These are phyloP conservation scores for Microdon myrmicae DNA, from an alignment of 2,888 invertebrate species.

Conservation along the genomic window DNA sequence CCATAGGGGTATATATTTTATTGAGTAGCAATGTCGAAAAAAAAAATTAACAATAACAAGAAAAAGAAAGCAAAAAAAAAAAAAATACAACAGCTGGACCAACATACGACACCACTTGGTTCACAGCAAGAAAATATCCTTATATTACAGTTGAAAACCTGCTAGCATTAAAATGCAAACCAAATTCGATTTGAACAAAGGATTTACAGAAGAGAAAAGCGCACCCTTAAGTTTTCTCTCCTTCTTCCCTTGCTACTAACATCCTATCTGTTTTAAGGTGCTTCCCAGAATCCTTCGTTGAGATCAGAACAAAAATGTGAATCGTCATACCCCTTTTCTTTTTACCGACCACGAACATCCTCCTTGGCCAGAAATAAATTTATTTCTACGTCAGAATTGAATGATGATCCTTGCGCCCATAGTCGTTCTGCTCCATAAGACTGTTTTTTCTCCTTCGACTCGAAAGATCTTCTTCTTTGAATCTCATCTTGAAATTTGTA, in stretches of 20 bases:
- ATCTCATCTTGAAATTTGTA: conserved; percentile 57
- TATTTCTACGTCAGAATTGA: conserved; percentile 20
- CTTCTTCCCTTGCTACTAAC: conserved; percentile 15
- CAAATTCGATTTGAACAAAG: conserved; percentile 47
- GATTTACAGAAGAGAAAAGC: conserved; percentile 23
- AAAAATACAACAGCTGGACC: conserved; percentile 52
- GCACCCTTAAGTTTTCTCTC: conserved; percentile 27
- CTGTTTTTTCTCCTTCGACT: conserved; percentile 19
- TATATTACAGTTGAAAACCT: conserved; percentile 58
- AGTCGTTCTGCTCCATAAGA: conserved; percentile 14
- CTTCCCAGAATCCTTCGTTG: conserved; percentile 26
- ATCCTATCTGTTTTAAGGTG: conserved; percentile 28
- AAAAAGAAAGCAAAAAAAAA: conserved; percentile 27
- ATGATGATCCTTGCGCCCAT: conserved; percentile 37
- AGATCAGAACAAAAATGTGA: conserved; percentile 4
- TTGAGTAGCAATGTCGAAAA: conserved; percentile 4
- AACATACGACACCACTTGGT: conserved; percentile 36
- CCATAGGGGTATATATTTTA: conserved; percentile 12
- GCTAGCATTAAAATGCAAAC: conserved; percentile 62
- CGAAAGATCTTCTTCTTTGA: conserved; percentile 24
- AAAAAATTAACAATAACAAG: conserved; percentile 31
- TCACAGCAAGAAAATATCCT: conserved; percentile 17
- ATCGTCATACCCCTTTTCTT: conserved; percentile 53
- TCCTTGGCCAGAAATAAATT: conserved; percentile 36
- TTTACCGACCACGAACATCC: conserved; percentile 58